Percentiles rank a stretch among this genome's conserved stretches.
Conservation (phyloP, 2,888 invertebrate species). For the Cataglyphis rosenhaueri region DNA sequence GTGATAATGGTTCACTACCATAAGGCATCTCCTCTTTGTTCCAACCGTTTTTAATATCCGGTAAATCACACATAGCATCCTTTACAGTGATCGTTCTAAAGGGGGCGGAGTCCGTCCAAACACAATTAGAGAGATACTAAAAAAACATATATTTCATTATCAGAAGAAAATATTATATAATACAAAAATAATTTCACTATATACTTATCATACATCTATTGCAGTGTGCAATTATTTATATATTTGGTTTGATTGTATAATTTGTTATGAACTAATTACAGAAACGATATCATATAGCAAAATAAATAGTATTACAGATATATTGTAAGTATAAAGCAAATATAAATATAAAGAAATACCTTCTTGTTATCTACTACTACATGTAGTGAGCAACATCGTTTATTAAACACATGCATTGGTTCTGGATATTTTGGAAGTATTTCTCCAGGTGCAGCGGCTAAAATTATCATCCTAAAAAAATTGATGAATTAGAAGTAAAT, state of each 20-base stretch:
- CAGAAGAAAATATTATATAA: constrained; percentile 17
- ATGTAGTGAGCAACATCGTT: constrained; percentile 89
- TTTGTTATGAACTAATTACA: not conserved
- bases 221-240: not conserved
- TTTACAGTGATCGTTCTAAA: constrained; percentile 91
- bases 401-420: constrained; percentile 92
- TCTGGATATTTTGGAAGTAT: constrained; percentile 92
- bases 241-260: not conserved
- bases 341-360: constrained; percentile 77
- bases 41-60: constrained; percentile 91
- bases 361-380: constrained; percentile 88
- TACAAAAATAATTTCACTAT: constrained; percentile 1
- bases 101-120: constrained; percentile 91
- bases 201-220: not conserved
- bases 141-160: constrained; percentile 15
- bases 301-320: not conserved
- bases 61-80: constrained; percentile 94
- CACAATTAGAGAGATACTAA: constrained; percentile 86
- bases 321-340: constrained; percentile 10
- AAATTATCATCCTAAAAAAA: constrained; percentile 88
- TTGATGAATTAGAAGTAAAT: constrained; percentile 55
- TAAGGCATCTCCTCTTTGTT: constrained; percentile 90
- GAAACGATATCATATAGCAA: not conserved
- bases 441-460: constrained; percentile 94
- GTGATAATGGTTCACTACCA: constrained; percentile 89